phyloP scores from a whole-genome alignment of 1,140 invertebrate species.

The Penaeus japonicus region DNA sequence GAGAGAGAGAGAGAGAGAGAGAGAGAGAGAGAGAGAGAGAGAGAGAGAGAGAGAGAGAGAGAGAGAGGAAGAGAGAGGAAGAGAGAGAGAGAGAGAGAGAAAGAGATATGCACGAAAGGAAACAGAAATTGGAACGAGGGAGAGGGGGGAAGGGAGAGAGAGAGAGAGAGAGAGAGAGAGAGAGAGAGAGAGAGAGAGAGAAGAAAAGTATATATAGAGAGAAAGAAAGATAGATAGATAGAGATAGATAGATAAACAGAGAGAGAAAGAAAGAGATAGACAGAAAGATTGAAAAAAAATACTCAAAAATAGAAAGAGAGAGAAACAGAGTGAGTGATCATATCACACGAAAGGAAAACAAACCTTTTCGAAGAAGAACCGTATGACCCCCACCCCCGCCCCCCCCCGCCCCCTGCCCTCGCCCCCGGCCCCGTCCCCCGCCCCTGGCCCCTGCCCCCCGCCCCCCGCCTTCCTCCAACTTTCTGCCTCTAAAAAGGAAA shows the following conservation, averaged over 20 bases:
- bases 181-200: not conserved
- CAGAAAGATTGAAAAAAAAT: not conserved
- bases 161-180: not conserved
- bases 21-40: not conserved
- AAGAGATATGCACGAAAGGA: not conserved
- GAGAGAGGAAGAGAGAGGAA: not conserved
- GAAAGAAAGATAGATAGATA: not conserved
- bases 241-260: not conserved
- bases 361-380: too few relatives aligned
- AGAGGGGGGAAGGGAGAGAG: not conserved
- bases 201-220: not conserved
- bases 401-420: too few relatives aligned
- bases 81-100: conserved; percentile 7
- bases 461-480: too few relatives aligned
- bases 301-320: too few relatives aligned
- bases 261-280: not conserved
- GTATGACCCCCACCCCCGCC: too few relatives aligned
- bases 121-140: not conserved
- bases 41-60: not conserved
- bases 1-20: not conserved
- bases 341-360: too few relatives aligned
- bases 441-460: too few relatives aligned
- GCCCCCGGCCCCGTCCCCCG: too few relatives aligned
- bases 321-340: too few relatives aligned
- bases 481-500: not conserved